phyloP scores from a whole-genome alignment of 2,888 invertebrate genomes.

The Calliscelio sp. region DNA sequence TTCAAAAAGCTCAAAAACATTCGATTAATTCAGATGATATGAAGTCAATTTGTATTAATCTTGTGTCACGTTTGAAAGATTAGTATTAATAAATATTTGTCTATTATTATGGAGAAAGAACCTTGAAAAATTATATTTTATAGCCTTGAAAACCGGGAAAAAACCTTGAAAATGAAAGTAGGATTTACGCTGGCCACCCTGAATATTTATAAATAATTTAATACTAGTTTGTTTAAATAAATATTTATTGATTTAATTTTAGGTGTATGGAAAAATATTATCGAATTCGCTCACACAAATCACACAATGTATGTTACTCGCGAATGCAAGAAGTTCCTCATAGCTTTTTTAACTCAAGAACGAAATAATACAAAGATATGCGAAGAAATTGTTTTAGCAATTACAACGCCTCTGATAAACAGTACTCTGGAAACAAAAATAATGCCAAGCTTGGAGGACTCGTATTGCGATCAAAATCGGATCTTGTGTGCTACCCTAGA shows the following conservation, averaged over 20 bases:
- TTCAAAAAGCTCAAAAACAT: background rate
- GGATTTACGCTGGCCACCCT: too few species aligned
- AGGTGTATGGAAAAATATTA: constrained; percentile 88
- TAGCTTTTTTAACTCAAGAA: constrained; percentile 79
- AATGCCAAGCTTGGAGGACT: constrained; percentile 82
- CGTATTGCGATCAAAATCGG: constrained; percentile 86
- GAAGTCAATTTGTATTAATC: too few species aligned
- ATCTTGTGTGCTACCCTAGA: constrained; percentile 81
- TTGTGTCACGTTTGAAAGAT: too few species aligned
- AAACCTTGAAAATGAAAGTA: too few species aligned
- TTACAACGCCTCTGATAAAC: constrained; percentile 88
- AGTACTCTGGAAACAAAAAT: constrained; percentile 86
- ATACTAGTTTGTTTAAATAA: background rate
- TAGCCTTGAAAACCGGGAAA: too few species aligned
- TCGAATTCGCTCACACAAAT: constrained; percentile 89
- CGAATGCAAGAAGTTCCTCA: constrained; percentile 89
- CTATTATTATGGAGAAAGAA: too few species aligned
- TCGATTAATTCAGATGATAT: too few species aligned
- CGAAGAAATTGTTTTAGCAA: constrained; percentile 87
- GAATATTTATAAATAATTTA: background rate
- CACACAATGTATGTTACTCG: constrained; percentile 91
- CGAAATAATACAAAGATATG: constrained; percentile 85
- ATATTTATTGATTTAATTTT: constrained; percentile 77
- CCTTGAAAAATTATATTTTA: too few species aligned
- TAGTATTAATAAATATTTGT: too few species aligned